Base-by-base conservation (phyloP, 2,797 vertebrate genomes). In the Leptatherina wallacei region DNA sequence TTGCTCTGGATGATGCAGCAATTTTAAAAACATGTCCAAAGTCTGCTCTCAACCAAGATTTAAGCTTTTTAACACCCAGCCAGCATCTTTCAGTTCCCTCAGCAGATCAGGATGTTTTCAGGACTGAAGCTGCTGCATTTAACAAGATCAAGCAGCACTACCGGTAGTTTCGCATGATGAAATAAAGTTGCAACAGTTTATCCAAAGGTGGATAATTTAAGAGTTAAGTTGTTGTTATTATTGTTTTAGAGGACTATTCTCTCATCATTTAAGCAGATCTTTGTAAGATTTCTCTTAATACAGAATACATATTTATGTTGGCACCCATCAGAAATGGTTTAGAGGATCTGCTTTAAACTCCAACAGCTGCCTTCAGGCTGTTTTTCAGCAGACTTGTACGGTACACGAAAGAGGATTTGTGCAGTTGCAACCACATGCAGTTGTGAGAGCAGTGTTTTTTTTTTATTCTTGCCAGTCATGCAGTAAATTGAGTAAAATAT, bases 401-500 rank as follows among this genome's bases (percentile, higher is more conserved):
- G 20, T 30, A 30, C 16, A 24, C 32, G 22, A 27, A 20, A 24
- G 24, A 18, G 11, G 36, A 71, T 52, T 77, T 69, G 38, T 42
- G 29, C 29, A 54, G 22, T 44, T 64, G 16, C 12, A 56, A 18
- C 68, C 29, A 5, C 44, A 12, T 3, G 3, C 7, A 13, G 13
- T 22, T 14, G n/a, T 14, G 20, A 40, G 8, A 30, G 22, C 20
- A 18, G 63, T 27, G 24, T 27, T 27, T 57, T 22, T 27, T 57
- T 22, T 22, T 18, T 58, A 38, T 47, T 65, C 68, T 36, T 44
- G 8, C 13, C 14, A 33, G 27, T 59, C 24, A 52, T 32, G 29
- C 38, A 52, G 13, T 68, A 49, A 67, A 55, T 33, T 32, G 16
- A 56, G 62, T 62, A 5, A 77, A 76, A 69, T 78, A 72, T 69